A percentile compares a stretch with the other conserved stretches of the same genome.
Conservation (phyloP, 2,888 invertebrate genomes). For the Xestobium rufovillosum region DNA sequence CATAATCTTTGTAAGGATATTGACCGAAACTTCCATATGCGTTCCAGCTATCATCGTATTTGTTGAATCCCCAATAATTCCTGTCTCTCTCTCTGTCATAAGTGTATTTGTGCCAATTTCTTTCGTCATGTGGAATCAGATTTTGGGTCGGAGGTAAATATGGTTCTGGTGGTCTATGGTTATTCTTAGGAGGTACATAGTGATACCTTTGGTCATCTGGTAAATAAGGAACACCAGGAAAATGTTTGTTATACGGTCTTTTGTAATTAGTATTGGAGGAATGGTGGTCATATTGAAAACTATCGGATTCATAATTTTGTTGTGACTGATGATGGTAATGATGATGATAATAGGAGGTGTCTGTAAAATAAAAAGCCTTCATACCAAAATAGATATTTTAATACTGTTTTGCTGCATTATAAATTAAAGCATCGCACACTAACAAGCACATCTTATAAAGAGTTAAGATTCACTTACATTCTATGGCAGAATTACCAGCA, state of each 20-base stretch:
- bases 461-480: no score
- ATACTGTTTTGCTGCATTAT: constrained; percentile 2
- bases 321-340: constrained; percentile 26
- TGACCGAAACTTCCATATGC: constrained; percentile 46
- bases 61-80: constrained; percentile 32
- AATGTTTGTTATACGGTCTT: constrained; percentile 9
- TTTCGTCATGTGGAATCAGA: constrained; percentile 15
- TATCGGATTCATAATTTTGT: constrained; percentile 27
- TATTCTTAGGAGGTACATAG: constrained; percentile 21
- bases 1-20: constrained; percentile 16
- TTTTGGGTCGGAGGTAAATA: constrained; percentile 26
- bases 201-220: constrained; percentile 12
- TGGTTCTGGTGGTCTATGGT: constrained; percentile 28
- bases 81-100: constrained; percentile 28
- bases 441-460: no score
- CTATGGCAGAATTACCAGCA: no score
- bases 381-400: neutral
- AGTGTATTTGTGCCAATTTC: constrained; percentile 22
- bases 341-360: constrained; percentile 32
- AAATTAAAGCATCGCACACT: no score
- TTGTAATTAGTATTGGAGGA: constrained; percentile 5
- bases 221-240: constrained; percentile 15
- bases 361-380: constrained; percentile 27
- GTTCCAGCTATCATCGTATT: constrained; percentile 52
- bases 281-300: constrained; percentile 22